Base-by-base conservation (phyloP, 2,888 invertebrate species). In the Zygogramma bicolorata region DNA sequence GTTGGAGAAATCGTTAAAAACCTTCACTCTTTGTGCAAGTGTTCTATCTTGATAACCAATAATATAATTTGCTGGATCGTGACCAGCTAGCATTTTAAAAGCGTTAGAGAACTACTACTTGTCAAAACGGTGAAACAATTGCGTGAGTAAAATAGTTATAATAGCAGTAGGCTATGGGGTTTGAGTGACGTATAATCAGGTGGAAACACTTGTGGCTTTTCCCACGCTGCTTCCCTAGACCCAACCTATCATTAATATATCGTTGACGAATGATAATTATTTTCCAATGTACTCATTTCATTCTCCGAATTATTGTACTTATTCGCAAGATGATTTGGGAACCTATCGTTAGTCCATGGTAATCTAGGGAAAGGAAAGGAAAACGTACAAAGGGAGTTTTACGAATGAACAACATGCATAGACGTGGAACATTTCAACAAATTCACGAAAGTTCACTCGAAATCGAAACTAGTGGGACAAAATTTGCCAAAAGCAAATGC, bases 131-230 rank as follows among this genome's bases (percentile, higher is more conserved):
- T 80, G 71, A 76, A 80, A 77, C 76, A 75, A 75, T 81, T 81
- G 82, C 82, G 84, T 82, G 82, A 78, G 82, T 75, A 71, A 78
- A 82, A 76, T 76, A 79, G 80, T 71, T 82, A 80, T 84, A 84
- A 84, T 84, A 84, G 81, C 82, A 82, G 83, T 80, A 81, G 82
- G 83, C 81, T 79, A 82, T 79, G 83, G 83, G 84, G 77, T 84
- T 84, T 84, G 84, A 85, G 83, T 83, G 87, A 86, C 85, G 85
- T 87, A 87, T 87, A 87, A 87, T 87, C 87, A 87, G 86, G 84
- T 86, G 86, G 85, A 81, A 83, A 81, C 87, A 87, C 85, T 86
- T 87, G 87, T 84, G 83, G 84, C 79, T 80, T 79, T 86, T 87
- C 87, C 85, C 87, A 87, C 87, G 85, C 78, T 85, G 82, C 84